Evolutionary conservation across 2,113 vertebrate genomes (phyloP).

Genomic region (Numenius arquata): DNA sequence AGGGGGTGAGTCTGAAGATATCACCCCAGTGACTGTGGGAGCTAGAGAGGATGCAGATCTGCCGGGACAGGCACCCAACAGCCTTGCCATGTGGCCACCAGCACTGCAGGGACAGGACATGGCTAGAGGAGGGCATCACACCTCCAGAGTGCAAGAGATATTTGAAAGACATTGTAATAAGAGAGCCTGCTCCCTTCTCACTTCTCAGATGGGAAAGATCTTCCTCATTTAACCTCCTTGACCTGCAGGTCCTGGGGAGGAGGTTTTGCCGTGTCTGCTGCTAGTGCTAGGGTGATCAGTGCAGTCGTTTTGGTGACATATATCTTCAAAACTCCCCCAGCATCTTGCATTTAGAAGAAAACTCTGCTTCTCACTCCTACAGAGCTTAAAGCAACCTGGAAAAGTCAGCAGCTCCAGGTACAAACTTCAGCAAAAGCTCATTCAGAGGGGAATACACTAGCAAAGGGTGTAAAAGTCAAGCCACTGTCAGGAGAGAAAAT

Average conservation of each 20-base stretch:
- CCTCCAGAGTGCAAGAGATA: background rate
- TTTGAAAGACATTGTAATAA: background rate
- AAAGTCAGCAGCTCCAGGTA: background rate
- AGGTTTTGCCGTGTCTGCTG: background rate
- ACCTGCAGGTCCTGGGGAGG: background rate
- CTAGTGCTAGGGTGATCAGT: background rate
- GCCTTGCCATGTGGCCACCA: rapidly evolving
- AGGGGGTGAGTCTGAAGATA: background rate
- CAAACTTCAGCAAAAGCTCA: background rate
- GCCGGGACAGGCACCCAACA: background rate
- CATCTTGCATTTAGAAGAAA: background rate
- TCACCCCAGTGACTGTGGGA: background rate
- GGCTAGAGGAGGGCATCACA: background rate
- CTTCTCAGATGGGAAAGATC: background rate
- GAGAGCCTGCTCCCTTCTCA: background rate
- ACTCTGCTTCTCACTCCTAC: background rate
- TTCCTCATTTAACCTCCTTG: background rate
- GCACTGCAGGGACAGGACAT: background rate
- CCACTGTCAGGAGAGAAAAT: background rate
- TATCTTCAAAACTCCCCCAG: background rate
- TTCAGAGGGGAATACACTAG: background rate
- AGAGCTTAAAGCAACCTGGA: background rate
- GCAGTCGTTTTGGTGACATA: background rate
- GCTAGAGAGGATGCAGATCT: background rate
- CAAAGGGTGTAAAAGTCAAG: background rate